phyloP scores from a whole-genome alignment of 2,888 invertebrate genomes.

The Meandrusa payeni region DNA sequence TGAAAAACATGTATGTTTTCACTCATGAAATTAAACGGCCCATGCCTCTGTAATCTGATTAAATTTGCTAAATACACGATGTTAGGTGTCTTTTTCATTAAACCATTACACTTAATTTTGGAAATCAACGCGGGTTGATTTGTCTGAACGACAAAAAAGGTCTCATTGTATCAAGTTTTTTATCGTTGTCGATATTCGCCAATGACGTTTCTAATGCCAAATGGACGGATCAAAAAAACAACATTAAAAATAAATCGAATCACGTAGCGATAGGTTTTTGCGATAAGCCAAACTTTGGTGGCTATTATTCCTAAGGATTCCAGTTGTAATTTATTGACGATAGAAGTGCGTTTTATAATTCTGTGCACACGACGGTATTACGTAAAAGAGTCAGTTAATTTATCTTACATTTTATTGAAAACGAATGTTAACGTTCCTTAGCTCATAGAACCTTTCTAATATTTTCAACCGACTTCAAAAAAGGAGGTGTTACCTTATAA shows the following conservation, averaged over 20 bases:
- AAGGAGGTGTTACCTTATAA: no score
- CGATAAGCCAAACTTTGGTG: conserved; percentile 49
- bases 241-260: conserved; percentile 64
- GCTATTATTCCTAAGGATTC: conserved; percentile 30
- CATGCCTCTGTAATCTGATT: no score
- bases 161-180: conserved; percentile 54
- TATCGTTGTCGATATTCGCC: conserved; percentile 44
- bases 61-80: conserved; percentile 2
- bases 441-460: no score
- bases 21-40: no score
- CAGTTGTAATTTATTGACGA: conserved; percentile 26
- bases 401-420: no score
- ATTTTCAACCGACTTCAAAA: no score
- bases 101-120: conserved; percentile 29
- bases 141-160: conserved; percentile 47
- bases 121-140: conserved; percentile 38
- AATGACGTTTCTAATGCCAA: conserved; percentile 46
- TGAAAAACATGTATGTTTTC: no score
- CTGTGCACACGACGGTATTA: neutral
- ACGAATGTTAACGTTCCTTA: no score
- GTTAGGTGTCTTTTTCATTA: conserved; percentile 22
- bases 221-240: conserved; percentile 42
- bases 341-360: conserved; percentile 22
- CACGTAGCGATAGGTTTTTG: conserved; percentile 65
- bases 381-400: no score